These are phyloP conservation scores for Ptychadena robeensis DNA, from an alignment of 2,797 vertebrate species.

Conservation along the genomic window DNA sequence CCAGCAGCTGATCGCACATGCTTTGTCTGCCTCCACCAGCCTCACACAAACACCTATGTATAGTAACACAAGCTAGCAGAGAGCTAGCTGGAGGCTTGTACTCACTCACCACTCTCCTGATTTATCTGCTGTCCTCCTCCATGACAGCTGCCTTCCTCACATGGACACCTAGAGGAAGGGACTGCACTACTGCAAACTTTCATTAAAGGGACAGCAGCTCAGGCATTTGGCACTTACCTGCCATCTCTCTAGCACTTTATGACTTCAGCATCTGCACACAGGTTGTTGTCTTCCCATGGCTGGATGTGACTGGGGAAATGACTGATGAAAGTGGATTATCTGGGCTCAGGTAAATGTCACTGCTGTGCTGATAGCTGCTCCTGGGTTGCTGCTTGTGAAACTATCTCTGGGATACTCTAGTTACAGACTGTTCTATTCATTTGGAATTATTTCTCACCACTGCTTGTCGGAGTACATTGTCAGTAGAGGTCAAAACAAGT, in stretches of 20 bases:
- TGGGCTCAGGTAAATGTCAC: not conserved
- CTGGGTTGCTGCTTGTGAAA: not conserved
- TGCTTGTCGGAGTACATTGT: not conserved
- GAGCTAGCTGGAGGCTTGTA: not conserved
- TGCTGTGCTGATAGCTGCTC: not conserved
- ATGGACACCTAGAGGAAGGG: not conserved
- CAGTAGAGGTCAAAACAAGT: not conserved
- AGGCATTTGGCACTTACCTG: not conserved
- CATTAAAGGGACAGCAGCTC: not conserved
- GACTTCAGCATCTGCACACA: not conserved
- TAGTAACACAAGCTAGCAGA: slow-evolving; percentile 21
- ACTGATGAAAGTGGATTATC: not conserved
- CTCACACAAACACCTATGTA: slow-evolving; percentile 31
- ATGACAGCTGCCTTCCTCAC: not conserved
- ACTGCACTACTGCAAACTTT: not conserved
- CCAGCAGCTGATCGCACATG: slow-evolving; percentile 42
- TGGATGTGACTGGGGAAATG: not conserved
- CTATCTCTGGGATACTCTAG: not conserved
- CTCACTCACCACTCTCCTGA: not conserved
- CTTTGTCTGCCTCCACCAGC: slow-evolving; percentile 19
- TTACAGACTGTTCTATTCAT: not conserved
- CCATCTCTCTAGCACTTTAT: not conserved
- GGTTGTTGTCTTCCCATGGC: not conserved
- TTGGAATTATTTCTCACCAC: not conserved
- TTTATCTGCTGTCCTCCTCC: slow-evolving; percentile 9